Percentiles rank a stretch among this genome's conserved stretches.
Conservation (phyloP, 2,113 vertebrate species). For the Carassius auratus region DNA sequence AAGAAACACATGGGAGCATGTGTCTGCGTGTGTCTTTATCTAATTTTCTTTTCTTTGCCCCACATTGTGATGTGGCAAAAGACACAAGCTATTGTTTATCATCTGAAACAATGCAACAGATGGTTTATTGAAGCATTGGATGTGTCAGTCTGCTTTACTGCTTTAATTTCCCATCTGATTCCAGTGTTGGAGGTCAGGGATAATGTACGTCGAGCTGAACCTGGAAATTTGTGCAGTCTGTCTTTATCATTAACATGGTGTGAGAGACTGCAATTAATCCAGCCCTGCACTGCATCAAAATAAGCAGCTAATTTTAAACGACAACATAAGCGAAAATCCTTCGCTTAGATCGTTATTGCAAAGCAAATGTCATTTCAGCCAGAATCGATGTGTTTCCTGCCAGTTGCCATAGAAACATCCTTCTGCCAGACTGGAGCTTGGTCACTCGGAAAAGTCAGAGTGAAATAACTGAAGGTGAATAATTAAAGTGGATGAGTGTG, state of each 20-base stretch:
- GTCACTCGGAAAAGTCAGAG: conserved; percentile 49
- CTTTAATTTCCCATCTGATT: conserved; percentile 43
- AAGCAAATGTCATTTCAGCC: conserved; percentile 44
- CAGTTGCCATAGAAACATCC: conserved; percentile 48
- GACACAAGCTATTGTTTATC: conserved; percentile 39
- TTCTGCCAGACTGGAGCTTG: conserved; percentile 40
- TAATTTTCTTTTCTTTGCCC: conserved; percentile 43
- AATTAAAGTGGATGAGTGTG: conserved; percentile 14
- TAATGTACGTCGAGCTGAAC: background rate
- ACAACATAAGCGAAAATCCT: conserved; percentile 19
- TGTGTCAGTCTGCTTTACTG: conserved; percentile 38
- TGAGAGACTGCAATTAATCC: conserved; percentile 18
- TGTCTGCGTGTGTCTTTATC: conserved; percentile 32
- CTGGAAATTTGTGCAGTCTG: conserved; percentile 1
- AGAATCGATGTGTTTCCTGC: conserved; percentile 33
- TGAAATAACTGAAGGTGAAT: conserved; percentile 45
- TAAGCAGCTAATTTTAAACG: conserved; percentile 21
- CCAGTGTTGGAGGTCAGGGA: conserved; percentile 19
- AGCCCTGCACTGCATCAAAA: background rate
- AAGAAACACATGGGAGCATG: conserved; percentile 29
- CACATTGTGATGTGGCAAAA: conserved; percentile 42
- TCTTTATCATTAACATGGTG: conserved; percentile 16
- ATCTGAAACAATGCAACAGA: conserved; percentile 46
- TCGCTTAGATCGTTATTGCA: conserved; percentile 33
- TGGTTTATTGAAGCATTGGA: conserved; percentile 44